Evolutionary conservation across 2,888 invertebrate genomes (phyloP).

Genomic region (Dromius quadrimaculatus): DNA sequence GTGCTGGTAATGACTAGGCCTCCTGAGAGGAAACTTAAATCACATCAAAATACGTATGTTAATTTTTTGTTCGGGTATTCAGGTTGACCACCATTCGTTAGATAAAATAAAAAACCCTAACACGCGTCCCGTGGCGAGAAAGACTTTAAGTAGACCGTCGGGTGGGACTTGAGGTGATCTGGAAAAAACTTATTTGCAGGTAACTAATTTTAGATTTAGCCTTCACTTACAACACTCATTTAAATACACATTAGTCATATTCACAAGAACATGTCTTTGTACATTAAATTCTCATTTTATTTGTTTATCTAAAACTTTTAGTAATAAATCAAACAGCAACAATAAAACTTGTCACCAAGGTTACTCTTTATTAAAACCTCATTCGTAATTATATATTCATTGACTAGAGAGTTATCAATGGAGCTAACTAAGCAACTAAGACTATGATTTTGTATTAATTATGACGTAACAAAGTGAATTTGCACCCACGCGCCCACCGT

Average conservation of each 20-base stretch:
- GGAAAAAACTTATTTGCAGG: neutral
- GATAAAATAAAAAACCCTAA: constrained; percentile 32
- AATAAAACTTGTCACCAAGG: constrained; percentile 1
- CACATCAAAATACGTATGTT: constrained; percentile 41
- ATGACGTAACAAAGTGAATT: constrained; percentile 37
- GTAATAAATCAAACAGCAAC: constrained; percentile 3
- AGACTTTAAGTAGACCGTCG: too few species aligned
- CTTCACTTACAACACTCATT: too few species aligned
- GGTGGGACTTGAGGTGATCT: neutral
- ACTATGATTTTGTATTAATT: constrained; percentile 35
- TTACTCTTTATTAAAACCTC: neutral
- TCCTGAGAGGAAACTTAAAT: constrained; percentile 41
- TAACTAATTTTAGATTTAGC: too few species aligned
- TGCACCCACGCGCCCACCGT: neutral
- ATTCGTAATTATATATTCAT: constrained; percentile 21
- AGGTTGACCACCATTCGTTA: constrained; percentile 28
- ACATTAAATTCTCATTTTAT: constrained; percentile 1
- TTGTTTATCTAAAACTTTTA: constrained; percentile 12
- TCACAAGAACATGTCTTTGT: neutral
- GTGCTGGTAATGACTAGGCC: constrained; percentile 23
- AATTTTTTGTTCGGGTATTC: constrained; percentile 18
- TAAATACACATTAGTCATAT: too few species aligned
- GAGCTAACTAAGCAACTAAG: constrained; percentile 2
- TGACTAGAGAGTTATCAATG: constrained; percentile 29
- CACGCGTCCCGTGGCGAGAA: constrained; percentile 6